phyloP scores from a whole-genome alignment of 2,888 invertebrate species.

The Sipha maydis region DNA sequence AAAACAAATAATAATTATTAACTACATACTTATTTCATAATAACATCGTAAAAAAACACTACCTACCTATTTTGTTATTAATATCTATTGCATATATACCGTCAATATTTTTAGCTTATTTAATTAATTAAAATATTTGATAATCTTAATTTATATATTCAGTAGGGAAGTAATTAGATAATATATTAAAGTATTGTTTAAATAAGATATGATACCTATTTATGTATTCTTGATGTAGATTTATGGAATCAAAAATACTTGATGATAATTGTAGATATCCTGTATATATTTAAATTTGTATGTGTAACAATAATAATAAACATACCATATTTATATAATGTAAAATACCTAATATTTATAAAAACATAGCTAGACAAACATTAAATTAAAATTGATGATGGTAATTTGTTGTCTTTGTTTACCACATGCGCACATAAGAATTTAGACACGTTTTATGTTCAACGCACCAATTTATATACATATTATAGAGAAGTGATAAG shows the following conservation, averaged over 20 bases:
- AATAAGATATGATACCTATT: neutral
- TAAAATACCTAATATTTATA: neutral
- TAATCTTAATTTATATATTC: conserved; percentile 13
- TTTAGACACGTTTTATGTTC: no score
- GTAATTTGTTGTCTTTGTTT: no score
- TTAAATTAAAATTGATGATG: neutral
- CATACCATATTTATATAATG: neutral
- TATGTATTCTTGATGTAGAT: no score
- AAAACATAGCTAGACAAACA: neutral
- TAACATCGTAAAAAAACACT: conserved; percentile 5
- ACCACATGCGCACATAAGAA: no score
- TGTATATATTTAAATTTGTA: neutral
- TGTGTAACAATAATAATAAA: neutral
- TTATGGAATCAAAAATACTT: no score
- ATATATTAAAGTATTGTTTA: neutral
- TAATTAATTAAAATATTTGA: neutral
- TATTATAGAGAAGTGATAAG: no score
- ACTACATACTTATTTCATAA: conserved; percentile 1
- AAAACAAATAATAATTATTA: neutral
- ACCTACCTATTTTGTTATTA: conserved; percentile 16
- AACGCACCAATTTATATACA: no score
- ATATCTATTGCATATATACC: conserved; percentile 8
- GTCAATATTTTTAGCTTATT: neutral
- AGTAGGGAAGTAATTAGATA: conserved; percentile 18
- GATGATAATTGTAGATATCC: neutral